Evolutionary conservation across 2,797 vertebrate genomes (phyloP), one percentile per base, ranked within the genome.

Genomic region (Orestias chungarensis): DNA sequence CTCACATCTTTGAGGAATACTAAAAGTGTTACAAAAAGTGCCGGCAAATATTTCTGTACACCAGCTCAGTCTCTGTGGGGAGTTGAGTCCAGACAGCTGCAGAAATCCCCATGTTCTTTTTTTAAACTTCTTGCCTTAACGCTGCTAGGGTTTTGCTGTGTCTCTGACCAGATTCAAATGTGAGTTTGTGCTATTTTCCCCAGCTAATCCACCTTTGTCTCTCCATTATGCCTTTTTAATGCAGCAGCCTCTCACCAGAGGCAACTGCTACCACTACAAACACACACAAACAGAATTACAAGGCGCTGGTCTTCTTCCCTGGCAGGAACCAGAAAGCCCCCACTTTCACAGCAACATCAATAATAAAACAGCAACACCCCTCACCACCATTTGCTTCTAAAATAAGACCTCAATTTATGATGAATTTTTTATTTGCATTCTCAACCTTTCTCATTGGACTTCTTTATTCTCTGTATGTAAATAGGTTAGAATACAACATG

Each of bases 391-490:
- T 75, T 82, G 73, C 69, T 68, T 87, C 91, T 87, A 90, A 89
- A 93, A 90, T 88, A 89, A 93, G 76, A 71, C 70, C 67, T 85
- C 50, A 70, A 83, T 87, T 87, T 89, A 83, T 68, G n/a, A 86
- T 93, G 44, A 94, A 94, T 93, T 90, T 93, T 93, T 93, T 17
- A 93, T 91, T 80, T 61, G 65, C 25, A 71, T 64, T 74, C 82
- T 70, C 77, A 78, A 47, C 86, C 66, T 66, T 73, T 81, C 70
- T 75, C 73, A 79, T 52, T 75, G 55, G 20, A 64, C 73, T 64
- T 64, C 73, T 82, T 65, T 76, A 70, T 83, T 83, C 54, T 78
- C 84, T 82, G 73, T 80, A 54, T 84, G 71, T 85, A 76, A 87
- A 86, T 82, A 76, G 78, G 75, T 79, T 78, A 86, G 84, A 70